A percentile compares a stretch with the other conserved stretches of the same genome.
These are phyloP conservation scores for Typhlichthys subterraneus DNA, from an alignment of 2,797 vertebrate genomes.

Conservation along the genomic window DNA sequence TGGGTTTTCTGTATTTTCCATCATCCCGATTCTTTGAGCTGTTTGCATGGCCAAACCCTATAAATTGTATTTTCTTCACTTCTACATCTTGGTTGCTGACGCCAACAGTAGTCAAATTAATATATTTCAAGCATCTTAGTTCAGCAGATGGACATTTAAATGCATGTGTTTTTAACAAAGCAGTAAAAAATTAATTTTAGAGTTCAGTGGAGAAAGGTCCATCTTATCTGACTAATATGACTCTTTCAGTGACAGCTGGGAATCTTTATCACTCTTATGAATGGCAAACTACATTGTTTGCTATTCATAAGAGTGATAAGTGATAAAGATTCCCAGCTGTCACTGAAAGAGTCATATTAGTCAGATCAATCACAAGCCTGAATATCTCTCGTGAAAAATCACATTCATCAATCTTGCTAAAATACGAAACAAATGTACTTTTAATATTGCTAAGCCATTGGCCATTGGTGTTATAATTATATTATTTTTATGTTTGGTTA, in stretches of 20 bases:
- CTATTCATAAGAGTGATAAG: conserved; percentile 1
- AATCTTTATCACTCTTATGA: conserved; percentile 14
- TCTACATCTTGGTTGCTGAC: not conserved
- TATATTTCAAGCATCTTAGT: not conserved
- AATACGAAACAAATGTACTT: too few relatives aligned
- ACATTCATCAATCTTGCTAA: not conserved
- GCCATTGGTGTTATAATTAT: too few relatives aligned
- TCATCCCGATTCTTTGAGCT: conserved; percentile 47
- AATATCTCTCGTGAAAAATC: not conserved
- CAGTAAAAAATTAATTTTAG: conserved; percentile 12
- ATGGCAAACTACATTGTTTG: conserved; percentile 4
- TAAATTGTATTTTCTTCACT: conserved; percentile 19
- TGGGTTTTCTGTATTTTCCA: conserved; percentile 16
- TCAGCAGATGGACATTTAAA: conserved; percentile 18
- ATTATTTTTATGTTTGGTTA: too few relatives aligned
- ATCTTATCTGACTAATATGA: conserved; percentile 18
- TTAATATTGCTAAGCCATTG: too few relatives aligned
- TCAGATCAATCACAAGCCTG: not conserved
- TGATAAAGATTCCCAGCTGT: conserved; percentile 20
- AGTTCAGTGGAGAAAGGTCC: conserved; percentile 25
- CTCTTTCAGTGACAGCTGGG: conserved; percentile 18
- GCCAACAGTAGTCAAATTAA: conserved; percentile 8
- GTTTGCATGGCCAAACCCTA: conserved; percentile 27
- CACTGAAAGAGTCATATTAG: conserved; percentile 23
- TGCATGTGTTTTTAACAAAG: not conserved